phyloP scores from a whole-genome alignment of 2,797 vertebrate genomes.

The Labroides dimidiatus region DNA sequence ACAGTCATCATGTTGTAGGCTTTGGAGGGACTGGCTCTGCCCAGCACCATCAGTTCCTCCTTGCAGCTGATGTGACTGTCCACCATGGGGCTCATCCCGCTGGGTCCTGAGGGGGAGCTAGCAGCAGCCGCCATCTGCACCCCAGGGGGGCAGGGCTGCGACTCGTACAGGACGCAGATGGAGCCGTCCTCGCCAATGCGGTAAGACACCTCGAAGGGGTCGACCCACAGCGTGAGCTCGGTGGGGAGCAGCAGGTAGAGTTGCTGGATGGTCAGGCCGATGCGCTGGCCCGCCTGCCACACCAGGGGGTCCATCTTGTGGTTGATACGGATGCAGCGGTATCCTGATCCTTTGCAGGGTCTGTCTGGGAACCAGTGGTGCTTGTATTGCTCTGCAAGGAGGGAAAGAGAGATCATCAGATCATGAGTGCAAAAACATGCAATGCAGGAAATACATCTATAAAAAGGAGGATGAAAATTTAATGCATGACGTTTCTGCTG shows the following conservation, averaged over 20 bases:
- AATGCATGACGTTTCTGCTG: too few species aligned
- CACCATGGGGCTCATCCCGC: conserved; percentile 88
- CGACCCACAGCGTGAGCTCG: conserved; percentile 98
- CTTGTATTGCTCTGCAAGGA: conserved; percentile 93
- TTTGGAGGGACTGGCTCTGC: conserved; percentile 96
- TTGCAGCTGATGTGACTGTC: conserved; percentile 99
- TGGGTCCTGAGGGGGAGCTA: conserved; percentile 72
- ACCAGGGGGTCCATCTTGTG: conserved; percentile 99
- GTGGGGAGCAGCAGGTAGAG: conserved; percentile 95
- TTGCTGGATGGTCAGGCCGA: conserved; percentile 95
- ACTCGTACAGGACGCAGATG: conserved; percentile 97
- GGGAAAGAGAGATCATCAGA: neutral
- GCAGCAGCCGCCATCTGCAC: conserved; percentile 45
- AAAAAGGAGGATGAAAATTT: too few species aligned
- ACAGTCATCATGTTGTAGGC: conserved; percentile 99
- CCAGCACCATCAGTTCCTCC: conserved; percentile 95
- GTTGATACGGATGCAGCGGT: conserved; percentile 98
- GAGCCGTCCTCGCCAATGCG: conserved; percentile 96
- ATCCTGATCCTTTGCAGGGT: conserved; percentile 94
- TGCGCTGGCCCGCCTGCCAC: conserved; percentile 93
- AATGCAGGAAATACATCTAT: too few species aligned
- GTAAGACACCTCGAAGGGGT: conserved; percentile 98
- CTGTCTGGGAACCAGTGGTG: conserved; percentile 98
- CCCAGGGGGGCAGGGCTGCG: conserved; percentile 82
- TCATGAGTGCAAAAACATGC: too few species aligned